Evolutionary conservation across 2,797 vertebrate species (phyloP).

Genomic region (Ambastaia sidthimunki): DNA sequence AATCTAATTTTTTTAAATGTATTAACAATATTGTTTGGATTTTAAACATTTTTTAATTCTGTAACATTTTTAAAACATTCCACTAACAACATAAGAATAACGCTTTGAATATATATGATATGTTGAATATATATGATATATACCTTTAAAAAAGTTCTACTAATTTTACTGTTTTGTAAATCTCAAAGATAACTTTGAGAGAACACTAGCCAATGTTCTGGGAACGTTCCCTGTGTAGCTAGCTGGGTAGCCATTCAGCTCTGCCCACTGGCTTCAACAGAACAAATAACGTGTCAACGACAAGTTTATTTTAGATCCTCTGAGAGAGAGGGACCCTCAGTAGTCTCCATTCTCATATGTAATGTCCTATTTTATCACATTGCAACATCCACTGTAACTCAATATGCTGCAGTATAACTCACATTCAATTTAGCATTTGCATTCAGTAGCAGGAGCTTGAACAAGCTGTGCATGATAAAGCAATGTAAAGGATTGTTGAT

Average conservation of each 20-base stretch:
- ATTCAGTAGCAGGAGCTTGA: neutral
- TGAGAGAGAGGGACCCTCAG: conserved; percentile 46
- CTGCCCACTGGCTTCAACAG: conserved; percentile 46
- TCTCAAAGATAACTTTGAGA: no score
- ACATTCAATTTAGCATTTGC: neutral
- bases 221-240: no score
- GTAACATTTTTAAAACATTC: no score
- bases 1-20: no score
- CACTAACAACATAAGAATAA: no score
- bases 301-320: conserved; percentile 59
- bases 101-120: no score
- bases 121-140: no score
- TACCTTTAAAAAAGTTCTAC: no score
- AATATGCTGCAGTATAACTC: neutral
- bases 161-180: no score
- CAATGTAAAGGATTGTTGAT: conserved; percentile 38
- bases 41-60: no score
- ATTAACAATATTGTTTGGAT: no score
- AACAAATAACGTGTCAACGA: conserved; percentile 50
- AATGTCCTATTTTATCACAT: conserved; percentile 50
- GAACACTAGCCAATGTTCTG: no score
- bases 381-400: conserved; percentile 18
- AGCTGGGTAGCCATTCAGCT: conserved; percentile 13
- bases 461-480: conserved; percentile 7
- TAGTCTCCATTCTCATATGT: conserved; percentile 34